Conservation (phyloP, 1,140 invertebrate genomes). For the Dryas iulia region DNA sequence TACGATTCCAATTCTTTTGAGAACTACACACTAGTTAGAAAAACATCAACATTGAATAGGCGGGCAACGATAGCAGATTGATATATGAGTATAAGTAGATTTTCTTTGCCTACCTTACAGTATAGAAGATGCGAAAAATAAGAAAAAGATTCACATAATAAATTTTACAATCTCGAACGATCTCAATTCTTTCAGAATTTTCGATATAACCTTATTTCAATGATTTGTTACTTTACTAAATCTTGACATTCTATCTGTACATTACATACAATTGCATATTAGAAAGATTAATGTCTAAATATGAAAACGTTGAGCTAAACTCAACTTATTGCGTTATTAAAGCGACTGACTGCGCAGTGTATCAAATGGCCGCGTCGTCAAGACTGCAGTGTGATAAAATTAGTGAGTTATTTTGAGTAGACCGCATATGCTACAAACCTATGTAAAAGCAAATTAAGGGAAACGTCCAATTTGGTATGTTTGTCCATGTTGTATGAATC, state of each 20-base stretch:
- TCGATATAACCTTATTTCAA: too few species aligned
- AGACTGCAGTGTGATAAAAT: conserved; percentile 36
- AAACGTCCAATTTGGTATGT: conserved; percentile 51
- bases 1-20: too few species aligned
- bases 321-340: conserved; percentile 23
- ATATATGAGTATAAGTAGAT: neutral
- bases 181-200: too few species aligned
- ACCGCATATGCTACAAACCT: conserved; percentile 46
- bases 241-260: too few species aligned
- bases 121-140: neutral
- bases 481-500: neutral
- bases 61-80: neutral
- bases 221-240: too few species aligned
- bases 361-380: conserved; percentile 29
- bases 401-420: conserved; percentile 56
- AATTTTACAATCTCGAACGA: too few species aligned
- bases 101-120: neutral
- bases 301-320: neutral
- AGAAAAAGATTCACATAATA: too few species aligned
- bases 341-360: conserved; percentile 21
- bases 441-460: conserved; percentile 58
- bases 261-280: too few species aligned
- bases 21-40: too few species aligned
- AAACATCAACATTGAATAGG: neutral
- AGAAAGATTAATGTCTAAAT: neutral